Evolutionary conservation across 2,888 invertebrate species (phyloP).

Genomic region (Steinernema scapterisci): DNA sequence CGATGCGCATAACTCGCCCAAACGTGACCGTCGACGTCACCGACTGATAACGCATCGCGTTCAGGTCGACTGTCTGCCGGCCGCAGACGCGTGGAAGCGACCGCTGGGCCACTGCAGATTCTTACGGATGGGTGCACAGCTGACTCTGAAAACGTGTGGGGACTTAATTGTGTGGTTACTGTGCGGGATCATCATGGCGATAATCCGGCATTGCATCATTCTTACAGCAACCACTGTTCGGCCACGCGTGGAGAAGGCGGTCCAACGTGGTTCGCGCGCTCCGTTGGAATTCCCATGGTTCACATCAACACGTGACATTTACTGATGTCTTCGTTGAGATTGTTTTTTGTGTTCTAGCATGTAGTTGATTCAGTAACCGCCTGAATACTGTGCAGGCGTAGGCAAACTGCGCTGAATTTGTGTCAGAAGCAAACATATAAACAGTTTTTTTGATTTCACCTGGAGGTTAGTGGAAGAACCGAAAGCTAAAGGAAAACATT

Average conservation of each 20-base stretch:
- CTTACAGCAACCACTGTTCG: background rate
- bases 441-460: no score
- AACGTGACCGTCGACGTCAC: constrained; percentile 25
- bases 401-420: no score
- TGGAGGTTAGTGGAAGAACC: no score
- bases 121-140: background rate
- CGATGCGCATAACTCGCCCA: constrained; percentile 26
- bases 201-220: constrained; percentile 29
- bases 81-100: background rate
- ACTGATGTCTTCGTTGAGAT: background rate
- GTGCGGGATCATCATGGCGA: no score
- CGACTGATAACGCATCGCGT: background rate
- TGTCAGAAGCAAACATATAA: no score
- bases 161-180: no score
- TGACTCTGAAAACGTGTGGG: no score
- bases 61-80: background rate
- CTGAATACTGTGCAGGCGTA: no score
- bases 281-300: constrained; percentile 20
- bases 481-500: no score
- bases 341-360: background rate
- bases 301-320: constrained; percentile 10
- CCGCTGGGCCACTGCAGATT: constrained; percentile 5
- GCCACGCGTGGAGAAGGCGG: constrained; percentile 13
- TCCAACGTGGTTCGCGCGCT: constrained; percentile 8
- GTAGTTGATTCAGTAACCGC: background rate